Evolutionary conservation across 2,888 invertebrate species (phyloP), one percentile per base, ranked within the genome.

Genomic region (Tinea trinotella): DNA sequence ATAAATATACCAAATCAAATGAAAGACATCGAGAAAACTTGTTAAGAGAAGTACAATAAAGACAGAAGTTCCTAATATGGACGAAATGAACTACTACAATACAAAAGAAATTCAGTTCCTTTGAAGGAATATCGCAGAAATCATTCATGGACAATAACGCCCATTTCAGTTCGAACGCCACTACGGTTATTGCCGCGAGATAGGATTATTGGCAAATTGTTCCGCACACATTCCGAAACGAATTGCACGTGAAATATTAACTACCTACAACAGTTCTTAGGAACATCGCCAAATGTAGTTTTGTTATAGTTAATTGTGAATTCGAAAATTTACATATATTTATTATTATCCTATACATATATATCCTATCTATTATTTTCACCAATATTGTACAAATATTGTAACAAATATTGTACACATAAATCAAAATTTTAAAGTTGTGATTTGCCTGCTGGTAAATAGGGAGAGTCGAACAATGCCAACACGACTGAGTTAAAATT

Each of bases 141-240:
- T 76, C 76, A 79, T 76, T 78, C 74, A 77, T 76, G 73, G 72
- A 67, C 70, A 74, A 78, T 78, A 79, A 74, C 79, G 72, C 71
- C 74, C 74, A 76, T 78, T 80, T 76, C 74, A 73, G 73, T 64
- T 73, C 69, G 69, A n/a, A 70, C 71, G 72, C 73, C 76, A 75
- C 73, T 76, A 74, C 76, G 68, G 79, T 78, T 80, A 82, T 80
- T 76, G 75, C 75, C 71, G 66, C 66, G 70, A 71, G 78, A 76
- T 76, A 73, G 80, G 78, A 80, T 80, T 82, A 82, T 82, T 83
- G 82, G 82, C 76, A 80, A 82, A 83, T 83, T 81, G 81, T 80
- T 82, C 79, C 71, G 76, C 71, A 74, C 76, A 71, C 78, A 78
- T 81, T 79, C 79, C 76, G 68, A 64, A 63, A 68, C 66, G 70